These are phyloP conservation scores for Pygathrix nemaeus DNA, from an alignment of 2,113 vertebrate species.

Conservation along the genomic window DNA sequence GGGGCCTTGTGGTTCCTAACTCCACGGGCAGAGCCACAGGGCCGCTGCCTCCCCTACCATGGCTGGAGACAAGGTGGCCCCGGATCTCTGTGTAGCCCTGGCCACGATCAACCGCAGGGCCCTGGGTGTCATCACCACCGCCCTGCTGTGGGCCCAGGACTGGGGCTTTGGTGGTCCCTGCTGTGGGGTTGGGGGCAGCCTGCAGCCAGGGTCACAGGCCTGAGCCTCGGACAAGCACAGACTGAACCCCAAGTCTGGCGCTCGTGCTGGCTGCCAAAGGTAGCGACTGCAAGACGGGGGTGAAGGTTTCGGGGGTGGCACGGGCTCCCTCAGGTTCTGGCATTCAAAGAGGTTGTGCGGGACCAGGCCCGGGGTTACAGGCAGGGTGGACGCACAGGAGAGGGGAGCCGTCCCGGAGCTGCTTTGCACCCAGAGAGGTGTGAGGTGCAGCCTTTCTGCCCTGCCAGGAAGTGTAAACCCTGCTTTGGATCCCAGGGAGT, in stretches of 20 bases:
- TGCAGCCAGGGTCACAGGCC: not conserved
- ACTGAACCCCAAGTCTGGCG: not conserved
- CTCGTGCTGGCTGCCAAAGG: not conserved
- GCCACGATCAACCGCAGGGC: not conserved
- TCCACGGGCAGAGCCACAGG: too few species aligned
- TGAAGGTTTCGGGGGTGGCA: not conserved
- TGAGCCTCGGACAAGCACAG: not conserved
- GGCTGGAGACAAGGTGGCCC: not conserved
- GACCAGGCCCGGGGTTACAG: not conserved
- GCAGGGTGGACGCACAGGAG: fast-evolving
- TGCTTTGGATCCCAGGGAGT: not conserved
- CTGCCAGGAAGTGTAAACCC: not conserved
- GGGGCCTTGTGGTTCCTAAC: not conserved
- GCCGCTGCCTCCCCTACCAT: not conserved
- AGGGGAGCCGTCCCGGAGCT: too few species aligned
- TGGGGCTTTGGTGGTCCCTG: not conserved
- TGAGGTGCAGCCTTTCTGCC: not conserved
- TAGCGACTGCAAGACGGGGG: not conserved
- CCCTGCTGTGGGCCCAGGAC: not conserved
- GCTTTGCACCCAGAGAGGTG: not conserved
- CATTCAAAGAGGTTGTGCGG: not conserved
- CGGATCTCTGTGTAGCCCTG: fast-evolving
- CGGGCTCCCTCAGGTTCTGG: too few species aligned
- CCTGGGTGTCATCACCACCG: not conserved
- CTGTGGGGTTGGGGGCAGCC: not conserved